Evolutionary conservation across 64 coral and sea anemone genomes (phyloP), one percentile per base, ranked within the genome.

Genomic region (Stichodactyla mertensii): DNA sequence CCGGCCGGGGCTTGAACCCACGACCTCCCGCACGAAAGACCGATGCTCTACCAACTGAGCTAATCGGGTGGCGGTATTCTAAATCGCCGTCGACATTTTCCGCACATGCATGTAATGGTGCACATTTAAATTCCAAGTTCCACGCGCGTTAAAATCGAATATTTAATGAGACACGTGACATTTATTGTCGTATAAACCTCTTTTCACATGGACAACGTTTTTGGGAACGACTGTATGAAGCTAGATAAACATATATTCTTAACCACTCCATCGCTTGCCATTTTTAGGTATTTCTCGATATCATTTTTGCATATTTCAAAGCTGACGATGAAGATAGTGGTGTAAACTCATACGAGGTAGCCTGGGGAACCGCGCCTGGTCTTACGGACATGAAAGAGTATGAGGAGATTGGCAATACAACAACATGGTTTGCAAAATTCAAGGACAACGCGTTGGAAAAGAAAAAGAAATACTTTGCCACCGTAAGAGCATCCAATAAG

Each of bases 301-400:
- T 99, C 67, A 95, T 99, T 28, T 99, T 99, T 69, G 97, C 92
- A 14, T 95, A 99, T 52, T 99, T 93, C 66, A 85, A 81, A 54
- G 97, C 85, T 57, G 80, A 20, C 19, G 97, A 99, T 52, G 86
- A 86, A 16, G 93, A 99, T 22, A 99, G 97, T 59, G 97, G 58
- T 31, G 81, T 99, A 54, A 92, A 61, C 12, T 99, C 97, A 51
- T 99, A 90, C 58, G 97, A 99, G 27, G 90, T 99, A 56, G 97
- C 92, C 74, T 99, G 97, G 97, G 97, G 97, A 52, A 92, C 93
- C 31, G 74, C 90, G 6, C 87, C 97, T 71, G 85, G 91, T 56
- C 53, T 52, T 51, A 83, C 83, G 1, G 91, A 93, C 80, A 59
- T 90, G 7, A 90, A 87, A 16, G 90, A 96, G 10, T 96, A 87